These are phyloP conservation scores for Drosophila subpulchrella DNA, from an alignment of 1,140 invertebrate species.

Conservation along the genomic window DNA sequence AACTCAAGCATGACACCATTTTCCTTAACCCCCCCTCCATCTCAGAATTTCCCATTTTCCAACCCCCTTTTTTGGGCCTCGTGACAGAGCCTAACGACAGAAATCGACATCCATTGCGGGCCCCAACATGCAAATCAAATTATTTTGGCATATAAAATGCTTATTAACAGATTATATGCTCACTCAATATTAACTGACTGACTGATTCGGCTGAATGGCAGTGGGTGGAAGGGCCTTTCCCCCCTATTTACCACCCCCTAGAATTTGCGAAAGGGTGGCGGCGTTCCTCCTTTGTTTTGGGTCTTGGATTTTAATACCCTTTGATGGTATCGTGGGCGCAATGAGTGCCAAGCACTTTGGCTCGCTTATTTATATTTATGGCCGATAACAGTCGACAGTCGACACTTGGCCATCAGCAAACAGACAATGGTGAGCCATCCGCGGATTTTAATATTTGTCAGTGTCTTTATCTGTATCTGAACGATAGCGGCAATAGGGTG, in stretches of 20 bases:
- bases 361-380: slow-evolving; percentile 52
- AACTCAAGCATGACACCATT: slow-evolving; percentile 45
- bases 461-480: slow-evolving; percentile 16
- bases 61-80: background rate
- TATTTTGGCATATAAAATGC: slow-evolving; percentile 77
- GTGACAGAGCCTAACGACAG: no score
- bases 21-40: background rate
- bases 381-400: slow-evolving; percentile 57
- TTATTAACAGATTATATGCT: slow-evolving; percentile 66
- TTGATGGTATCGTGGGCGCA: slow-evolving; percentile 43
- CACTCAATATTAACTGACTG: slow-evolving; percentile 47
- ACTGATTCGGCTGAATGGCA: slow-evolving; percentile 13
- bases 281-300: slow-evolving; percentile 28
- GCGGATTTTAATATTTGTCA: slow-evolving; percentile 34
- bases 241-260: background rate
- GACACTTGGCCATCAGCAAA: slow-evolving; percentile 30
- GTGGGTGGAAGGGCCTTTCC: background rate
- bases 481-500: slow-evolving; percentile 5
- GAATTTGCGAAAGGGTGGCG: slow-evolving; percentile 2
- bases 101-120: slow-evolving; percentile 26
- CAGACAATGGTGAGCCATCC: slow-evolving; percentile 10
- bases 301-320: slow-evolving; percentile 54
- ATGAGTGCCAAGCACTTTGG: slow-evolving; percentile 45
- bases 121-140: slow-evolving; percentile 72
- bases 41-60: background rate